Percentiles rank a stretch among this genome's conserved stretches.
These are phyloP conservation scores for Monodelphis domestica DNA, from an alignment of 2,797 vertebrate species.

Conservation along the genomic window DNA sequence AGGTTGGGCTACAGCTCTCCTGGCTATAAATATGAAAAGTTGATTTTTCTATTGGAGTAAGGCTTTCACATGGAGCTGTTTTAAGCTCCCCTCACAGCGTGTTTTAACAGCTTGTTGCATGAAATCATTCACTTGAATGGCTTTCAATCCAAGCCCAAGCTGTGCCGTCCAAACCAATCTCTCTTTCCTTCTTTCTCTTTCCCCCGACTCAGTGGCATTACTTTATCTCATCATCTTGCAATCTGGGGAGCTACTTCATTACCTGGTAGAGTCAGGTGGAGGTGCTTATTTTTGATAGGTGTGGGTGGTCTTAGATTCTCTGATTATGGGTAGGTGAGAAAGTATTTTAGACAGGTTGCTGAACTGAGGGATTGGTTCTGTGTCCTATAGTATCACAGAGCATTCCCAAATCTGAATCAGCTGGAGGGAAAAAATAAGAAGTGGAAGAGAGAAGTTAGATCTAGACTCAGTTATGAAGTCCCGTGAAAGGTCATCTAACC, in stretches of 20 bases:
- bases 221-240: constrained; percentile 47
- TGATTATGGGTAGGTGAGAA: neutral
- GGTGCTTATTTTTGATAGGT: neutral
- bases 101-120: constrained; percentile 71
- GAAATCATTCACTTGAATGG: constrained; percentile 62
- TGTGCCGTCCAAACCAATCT: constrained; percentile 46
- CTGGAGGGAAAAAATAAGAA: neutral
- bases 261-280: neutral
- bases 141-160: constrained; percentile 51
- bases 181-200: constrained; percentile 20
- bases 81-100: constrained; percentile 67
- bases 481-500: neutral
- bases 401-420: neutral
- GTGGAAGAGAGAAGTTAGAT: neutral
- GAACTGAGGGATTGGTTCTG: neutral
- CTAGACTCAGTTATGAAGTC: neutral
- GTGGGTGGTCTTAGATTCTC: neutral
- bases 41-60: constrained; percentile 60
- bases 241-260: neutral
- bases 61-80: constrained; percentile 65
- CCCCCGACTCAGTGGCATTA: constrained; percentile 35
- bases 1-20: constrained; percentile 48
- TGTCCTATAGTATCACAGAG: neutral
- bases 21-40: constrained; percentile 59
- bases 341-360: neutral